Percentiles rank a stretch among this genome's conserved stretches.
Evolutionary conservation across 2,888 invertebrate species (phyloP).

Genomic region (Phymatocera aterrima): DNA sequence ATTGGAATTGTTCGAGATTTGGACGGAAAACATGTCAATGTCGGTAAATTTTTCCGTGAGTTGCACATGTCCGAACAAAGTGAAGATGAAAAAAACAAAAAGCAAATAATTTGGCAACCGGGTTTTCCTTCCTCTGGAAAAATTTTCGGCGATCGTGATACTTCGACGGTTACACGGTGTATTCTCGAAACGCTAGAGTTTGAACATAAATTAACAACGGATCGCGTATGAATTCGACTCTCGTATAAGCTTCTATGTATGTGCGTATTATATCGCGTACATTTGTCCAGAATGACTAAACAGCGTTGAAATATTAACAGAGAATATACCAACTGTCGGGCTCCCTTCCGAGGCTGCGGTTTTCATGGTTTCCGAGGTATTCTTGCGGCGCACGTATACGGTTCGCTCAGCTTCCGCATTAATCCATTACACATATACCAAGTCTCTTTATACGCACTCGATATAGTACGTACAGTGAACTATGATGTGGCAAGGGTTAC

Average conservation of each 20-base stretch:
- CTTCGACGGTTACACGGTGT: too few species aligned
- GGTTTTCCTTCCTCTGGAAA: too few species aligned
- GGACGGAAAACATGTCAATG: too few species aligned
- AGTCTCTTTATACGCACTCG: constrained; percentile 9
- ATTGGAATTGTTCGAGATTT: too few species aligned
- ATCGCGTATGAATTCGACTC: too few species aligned
- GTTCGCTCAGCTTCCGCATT: constrained; percentile 33
- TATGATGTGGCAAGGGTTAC: not conserved
- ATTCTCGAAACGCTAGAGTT: too few species aligned
- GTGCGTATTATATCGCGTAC: not conserved
- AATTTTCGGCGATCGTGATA: too few species aligned
- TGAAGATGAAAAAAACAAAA: too few species aligned
- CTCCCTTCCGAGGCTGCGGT: constrained; percentile 30
- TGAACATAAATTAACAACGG: too few species aligned
- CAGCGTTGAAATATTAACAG: constrained; percentile 12
- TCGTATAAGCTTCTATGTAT: not conserved
- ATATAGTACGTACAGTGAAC: not conserved
- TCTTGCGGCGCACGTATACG: constrained; percentile 35
- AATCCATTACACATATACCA: constrained; percentile 24
- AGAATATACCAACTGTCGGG: constrained; percentile 28
- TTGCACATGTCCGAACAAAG: too few species aligned
- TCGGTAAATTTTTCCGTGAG: too few species aligned
- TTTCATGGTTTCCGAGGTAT: constrained; percentile 35
- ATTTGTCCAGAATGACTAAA: not conserved
- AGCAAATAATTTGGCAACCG: too few species aligned